These are phyloP conservation scores for Norana najaformis DNA, from an alignment of 2,888 invertebrate genomes.

Conservation along the genomic window DNA sequence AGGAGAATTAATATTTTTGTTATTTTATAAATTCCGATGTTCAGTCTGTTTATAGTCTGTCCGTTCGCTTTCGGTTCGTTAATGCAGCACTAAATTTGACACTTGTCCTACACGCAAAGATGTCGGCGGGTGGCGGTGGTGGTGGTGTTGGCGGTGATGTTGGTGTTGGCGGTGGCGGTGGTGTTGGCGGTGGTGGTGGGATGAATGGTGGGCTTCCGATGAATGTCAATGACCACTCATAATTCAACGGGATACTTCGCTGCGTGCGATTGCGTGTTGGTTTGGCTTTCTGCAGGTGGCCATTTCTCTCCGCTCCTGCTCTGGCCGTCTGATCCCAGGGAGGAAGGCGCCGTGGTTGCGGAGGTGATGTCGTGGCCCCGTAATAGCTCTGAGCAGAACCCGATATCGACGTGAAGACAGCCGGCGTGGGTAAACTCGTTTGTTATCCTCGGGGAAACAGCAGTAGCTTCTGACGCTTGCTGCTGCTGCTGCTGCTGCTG, in stretches of 20 bases:
- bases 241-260: neutral
- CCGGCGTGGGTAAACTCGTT: constrained; percentile 3
- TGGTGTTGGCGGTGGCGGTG: neutral
- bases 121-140: neutral
- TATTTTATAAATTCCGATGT: neutral
- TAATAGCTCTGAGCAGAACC: constrained; percentile 1
- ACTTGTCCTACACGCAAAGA: neutral
- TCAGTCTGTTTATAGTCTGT: neutral
- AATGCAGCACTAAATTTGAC: neutral
- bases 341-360: neutral
- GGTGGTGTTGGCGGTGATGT: neutral
- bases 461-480: neutral
- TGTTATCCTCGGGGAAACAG: neutral
- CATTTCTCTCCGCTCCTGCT: neutral
- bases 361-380: neutral
- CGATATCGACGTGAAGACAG: neutral
- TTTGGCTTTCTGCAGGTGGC: neutral
- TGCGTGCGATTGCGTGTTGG: neutral
- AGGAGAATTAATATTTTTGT: neutral
- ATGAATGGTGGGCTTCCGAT: neutral
- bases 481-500: neutral
- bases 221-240: neutral
- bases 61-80: neutral
- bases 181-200: neutral
- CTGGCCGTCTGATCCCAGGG: neutral